Evolutionary conservation across 2,888 invertebrate species (phyloP), one percentile per base, ranked within the genome.

Genomic region (Sarcophaga carnaria): DNA sequence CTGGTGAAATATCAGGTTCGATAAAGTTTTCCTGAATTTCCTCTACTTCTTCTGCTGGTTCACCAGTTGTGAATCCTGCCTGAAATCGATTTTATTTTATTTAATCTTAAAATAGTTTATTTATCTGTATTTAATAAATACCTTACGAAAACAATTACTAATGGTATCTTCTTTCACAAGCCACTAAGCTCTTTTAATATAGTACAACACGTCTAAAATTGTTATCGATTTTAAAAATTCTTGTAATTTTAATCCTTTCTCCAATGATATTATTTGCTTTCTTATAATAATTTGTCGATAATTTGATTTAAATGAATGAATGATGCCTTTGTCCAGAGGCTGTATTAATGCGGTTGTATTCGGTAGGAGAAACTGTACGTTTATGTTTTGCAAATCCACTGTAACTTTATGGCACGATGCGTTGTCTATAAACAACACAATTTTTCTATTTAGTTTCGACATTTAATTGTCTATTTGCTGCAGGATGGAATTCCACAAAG

Each of bases 251-350:
- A 81, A 63, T 6, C 79, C 81, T 63, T 49, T n/a, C 60, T 86
- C 81, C 49, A 84, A 72, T 37, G 83, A 49, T 66, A 72, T 54
- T 12, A 86, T 71, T 78, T 88, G 88, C 70, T 85, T 83, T 72
- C 83, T 76, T 25, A 83, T 59, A 17, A 81, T 85, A 78, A 71
- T 86, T 78, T 77, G 74, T 6, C 80, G 79, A 66, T 83, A 86
- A 77, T 83, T 74, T 11, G 80, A 37, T n/a, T 86, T 86, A 66
- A 83, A 86, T 12, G 77, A 76, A 67, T 80, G 85, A 83, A 86
- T 83, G 20, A 82, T 88, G 27, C 84, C 84, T 77, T 83, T 71
- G 64, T 88, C 82, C n/a, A 88, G 72, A 45, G 85, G 83, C 71
- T 88, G 83, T 37, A 71, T 77, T 10, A 86, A 74, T 17, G 86